A percentile compares a stretch with the other conserved stretches of the same genome.
phyloP scores from a whole-genome alignment of 2,888 invertebrate genomes.

The Tineola bisselliella region DNA sequence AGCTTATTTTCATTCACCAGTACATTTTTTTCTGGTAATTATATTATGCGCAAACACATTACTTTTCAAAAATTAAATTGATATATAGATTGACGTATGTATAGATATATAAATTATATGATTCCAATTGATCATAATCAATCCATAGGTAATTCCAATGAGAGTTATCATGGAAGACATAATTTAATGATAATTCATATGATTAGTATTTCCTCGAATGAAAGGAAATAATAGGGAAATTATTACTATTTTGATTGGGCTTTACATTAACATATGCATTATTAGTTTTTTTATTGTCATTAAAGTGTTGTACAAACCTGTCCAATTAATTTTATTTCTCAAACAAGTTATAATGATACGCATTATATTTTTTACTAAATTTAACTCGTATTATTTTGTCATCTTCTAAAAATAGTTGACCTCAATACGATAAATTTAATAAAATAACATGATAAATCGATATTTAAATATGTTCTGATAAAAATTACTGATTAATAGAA shows the following conservation, averaged over 20 bases:
- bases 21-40: not conserved
- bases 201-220: not conserved
- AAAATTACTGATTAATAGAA: not conserved
- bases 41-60: not conserved
- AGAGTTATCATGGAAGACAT: not conserved
- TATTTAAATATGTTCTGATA: slow-evolving; percentile 3
- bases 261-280: not conserved
- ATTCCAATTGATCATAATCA: not conserved
- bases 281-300: not conserved
- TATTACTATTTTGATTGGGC: not conserved
- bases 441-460: not conserved
- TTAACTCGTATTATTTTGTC: slow-evolving; percentile 5
- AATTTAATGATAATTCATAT: not conserved
- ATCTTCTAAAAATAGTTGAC: slow-evolving; percentile 8
- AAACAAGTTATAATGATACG: slow-evolving; percentile 5
- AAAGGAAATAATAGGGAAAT: not conserved
- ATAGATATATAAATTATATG: no score
- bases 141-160: not conserved
- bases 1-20: not conserved
- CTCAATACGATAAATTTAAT: not conserved
- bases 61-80: not conserved
- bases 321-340: not conserved
- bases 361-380: slow-evolving; percentile 6
- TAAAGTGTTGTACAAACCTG: not conserved
- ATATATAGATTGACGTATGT: no score